Evolutionary conservation across 2,113 vertebrate species (phyloP).

Genomic region (Labeo catla): DNA sequence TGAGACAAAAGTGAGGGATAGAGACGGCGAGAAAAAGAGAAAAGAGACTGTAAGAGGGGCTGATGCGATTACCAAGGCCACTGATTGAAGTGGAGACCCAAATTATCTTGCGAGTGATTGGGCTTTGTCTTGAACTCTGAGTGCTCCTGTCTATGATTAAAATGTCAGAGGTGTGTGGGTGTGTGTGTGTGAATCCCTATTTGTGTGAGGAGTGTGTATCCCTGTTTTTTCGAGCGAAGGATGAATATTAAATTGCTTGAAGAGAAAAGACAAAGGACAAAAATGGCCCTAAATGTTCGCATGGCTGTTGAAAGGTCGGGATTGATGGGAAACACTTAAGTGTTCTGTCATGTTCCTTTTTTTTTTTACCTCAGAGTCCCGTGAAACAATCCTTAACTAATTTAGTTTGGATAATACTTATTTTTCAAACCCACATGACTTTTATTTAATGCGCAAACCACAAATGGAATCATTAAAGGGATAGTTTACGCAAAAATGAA

Average conservation of each 20-base stretch:
- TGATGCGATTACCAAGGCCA: slow-evolving; percentile 77
- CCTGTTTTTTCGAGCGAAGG: slow-evolving; percentile 40
- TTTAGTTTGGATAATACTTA: too few relatives aligned
- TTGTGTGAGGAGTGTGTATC: slow-evolving; percentile 38
- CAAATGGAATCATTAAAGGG: neutral
- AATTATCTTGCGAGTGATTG: slow-evolving; percentile 80
- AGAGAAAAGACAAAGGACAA: slow-evolving; percentile 39
- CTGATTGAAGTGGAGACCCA: slow-evolving; percentile 82
- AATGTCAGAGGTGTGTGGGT: slow-evolving; percentile 67
- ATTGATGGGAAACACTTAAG: neutral
- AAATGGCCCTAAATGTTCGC: slow-evolving; percentile 24
- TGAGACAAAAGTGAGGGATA: slow-evolving; percentile 57
- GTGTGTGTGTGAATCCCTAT: slow-evolving; percentile 48
- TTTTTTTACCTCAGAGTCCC: neutral
- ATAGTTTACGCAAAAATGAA: too few relatives aligned
- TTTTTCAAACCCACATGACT: neutral
- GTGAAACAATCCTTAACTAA: neutral
- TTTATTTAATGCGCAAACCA: neutral
- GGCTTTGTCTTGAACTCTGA: slow-evolving; percentile 77
- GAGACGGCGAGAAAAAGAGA: slow-evolving; percentile 74
- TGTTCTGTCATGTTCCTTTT: neutral
- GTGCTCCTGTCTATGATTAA: slow-evolving; percentile 77
- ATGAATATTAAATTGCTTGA: slow-evolving; percentile 28
- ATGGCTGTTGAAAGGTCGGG: neutral
- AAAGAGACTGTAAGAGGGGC: slow-evolving; percentile 74